Conservation (phyloP, 2,113 vertebrate genomes). For the Syngnathus typhle region DNA sequence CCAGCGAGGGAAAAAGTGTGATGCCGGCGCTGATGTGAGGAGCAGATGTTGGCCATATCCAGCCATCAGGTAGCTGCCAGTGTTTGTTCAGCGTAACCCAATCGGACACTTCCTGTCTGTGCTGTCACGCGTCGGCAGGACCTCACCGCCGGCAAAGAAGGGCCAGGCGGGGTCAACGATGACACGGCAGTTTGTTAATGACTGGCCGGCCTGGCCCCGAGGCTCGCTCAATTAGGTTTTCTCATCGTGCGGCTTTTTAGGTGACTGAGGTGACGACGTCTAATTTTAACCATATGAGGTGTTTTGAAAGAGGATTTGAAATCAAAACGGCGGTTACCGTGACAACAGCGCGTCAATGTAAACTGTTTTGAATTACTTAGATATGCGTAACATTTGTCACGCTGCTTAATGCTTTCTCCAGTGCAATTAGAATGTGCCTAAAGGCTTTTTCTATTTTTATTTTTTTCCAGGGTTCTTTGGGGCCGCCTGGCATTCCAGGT, state of each 20-base stretch:
- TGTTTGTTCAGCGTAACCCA: constrained; percentile 73
- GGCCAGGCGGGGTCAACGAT: constrained; percentile 50
- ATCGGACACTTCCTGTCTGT: constrained; percentile 72
- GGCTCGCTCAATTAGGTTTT: constrained; percentile 39
- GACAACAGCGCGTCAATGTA: constrained; percentile 7
- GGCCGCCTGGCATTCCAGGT: constrained; percentile 81
- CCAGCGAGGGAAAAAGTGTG: constrained; percentile 17
- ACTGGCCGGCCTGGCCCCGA: constrained; percentile 45
- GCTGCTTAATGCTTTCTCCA: neutral
- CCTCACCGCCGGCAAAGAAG: constrained; percentile 47
- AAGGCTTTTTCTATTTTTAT: constrained; percentile 23
- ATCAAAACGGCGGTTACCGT: constrained; percentile 1
- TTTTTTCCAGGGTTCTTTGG: constrained; percentile 77
- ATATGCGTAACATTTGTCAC: neutral
- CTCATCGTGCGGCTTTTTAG: constrained; percentile 4
- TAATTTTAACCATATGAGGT: neutral
- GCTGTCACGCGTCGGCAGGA: constrained; percentile 64
- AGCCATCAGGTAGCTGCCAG: constrained; percentile 64
- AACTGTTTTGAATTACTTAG: neutral
- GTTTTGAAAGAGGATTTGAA: neutral
- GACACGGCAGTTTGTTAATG: constrained; percentile 63
- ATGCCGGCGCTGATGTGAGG: constrained; percentile 45
- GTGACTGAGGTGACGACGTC: neutral
- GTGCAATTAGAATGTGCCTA: neutral
- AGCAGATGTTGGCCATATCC: constrained; percentile 64